These are phyloP conservation scores for Podotricha telesiphe DNA, from an alignment of 2,888 invertebrate species.

Conservation along the genomic window DNA sequence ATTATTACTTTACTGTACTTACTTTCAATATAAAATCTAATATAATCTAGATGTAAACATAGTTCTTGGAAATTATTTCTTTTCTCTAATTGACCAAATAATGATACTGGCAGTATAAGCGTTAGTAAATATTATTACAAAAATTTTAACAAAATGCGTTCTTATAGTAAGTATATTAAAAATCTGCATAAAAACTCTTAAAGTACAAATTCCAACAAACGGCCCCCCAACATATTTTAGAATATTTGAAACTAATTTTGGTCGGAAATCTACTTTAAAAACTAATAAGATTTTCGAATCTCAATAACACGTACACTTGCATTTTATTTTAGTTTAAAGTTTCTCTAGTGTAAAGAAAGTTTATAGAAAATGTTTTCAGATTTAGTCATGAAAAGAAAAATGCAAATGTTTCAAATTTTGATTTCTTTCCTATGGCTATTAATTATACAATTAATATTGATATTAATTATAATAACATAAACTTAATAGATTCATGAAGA, in stretches of 20 bases:
- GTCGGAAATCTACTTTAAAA: not conserved
- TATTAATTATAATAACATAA: too few relatives aligned
- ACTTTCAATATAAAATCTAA: too few relatives aligned
- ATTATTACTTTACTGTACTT: not conserved
- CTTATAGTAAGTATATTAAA: too few relatives aligned
- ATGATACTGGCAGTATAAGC: conserved; percentile 2
- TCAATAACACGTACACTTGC: not conserved
- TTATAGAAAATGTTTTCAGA: too few relatives aligned
- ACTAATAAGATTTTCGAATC: not conserved
- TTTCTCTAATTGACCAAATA: conserved; percentile 7
- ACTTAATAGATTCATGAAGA: too few relatives aligned
- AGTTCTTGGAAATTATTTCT: not conserved
- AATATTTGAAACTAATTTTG: not conserved
- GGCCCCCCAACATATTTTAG: not conserved
- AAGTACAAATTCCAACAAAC: not conserved
- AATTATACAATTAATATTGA: too few relatives aligned
- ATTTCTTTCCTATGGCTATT: too few relatives aligned
- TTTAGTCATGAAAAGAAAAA: too few relatives aligned
- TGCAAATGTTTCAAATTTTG: too few relatives aligned
- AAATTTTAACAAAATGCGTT: too few relatives aligned
- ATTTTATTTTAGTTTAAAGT: not conserved
- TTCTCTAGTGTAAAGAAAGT: not conserved
- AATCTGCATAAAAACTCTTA: not conserved
- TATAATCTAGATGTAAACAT: not conserved
- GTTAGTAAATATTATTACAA: too few relatives aligned